Base-by-base conservation (phyloP, 2,888 invertebrate genomes). In the Chrysomela aeneicollis region DNA sequence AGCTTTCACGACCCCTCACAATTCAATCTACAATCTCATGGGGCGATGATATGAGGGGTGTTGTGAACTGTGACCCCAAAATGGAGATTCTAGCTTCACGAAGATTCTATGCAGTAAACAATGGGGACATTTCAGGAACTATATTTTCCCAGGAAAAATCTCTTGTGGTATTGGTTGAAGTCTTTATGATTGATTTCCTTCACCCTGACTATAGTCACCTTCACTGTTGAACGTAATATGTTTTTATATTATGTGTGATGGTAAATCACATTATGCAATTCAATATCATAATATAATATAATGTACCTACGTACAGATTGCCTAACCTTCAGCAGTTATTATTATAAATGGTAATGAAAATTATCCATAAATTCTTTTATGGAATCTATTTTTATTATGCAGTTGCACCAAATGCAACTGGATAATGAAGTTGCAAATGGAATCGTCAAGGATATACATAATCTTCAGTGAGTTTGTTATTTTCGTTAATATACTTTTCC, bases 301-400 rank as follows among this genome's bases (percentile, higher is more conserved):
- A n/a, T 9, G 2, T 9, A 9, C 2, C 10, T 9, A 35, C 32
- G 32, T 35, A 10, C 10, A 8, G 5, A 10, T 5, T 35, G 10
- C 10, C 15, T 15, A 42, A 42, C 42, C 42, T 42, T 42, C 42
- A n/a, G 1, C n/a, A 42, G 22, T 55, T 55, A 21, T 55, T 55
- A 21, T 55, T 8, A 15, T 15, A 42, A 42, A 42, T 42, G 15
- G 42, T 42, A 42, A 42, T 42, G 42, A 42, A 42, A 42, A 15
- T 15, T 42, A 42, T 26, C 6, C 4, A 42, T 42, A 42, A 42
- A 42, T 42, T 42, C 42, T 15, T 42, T 42, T 15, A 42, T 42
- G 42, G 42, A 15, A 15, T 42, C 15, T 42, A 15, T 15, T 42
- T 42, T 15, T 12, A 15, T n/a, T 42, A 6, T 42, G 42, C 42